Evolutionary conservation across 2,113 vertebrate genomes (phyloP), one percentile per base, ranked within the genome.

Genomic region (Indri indri): DNA sequence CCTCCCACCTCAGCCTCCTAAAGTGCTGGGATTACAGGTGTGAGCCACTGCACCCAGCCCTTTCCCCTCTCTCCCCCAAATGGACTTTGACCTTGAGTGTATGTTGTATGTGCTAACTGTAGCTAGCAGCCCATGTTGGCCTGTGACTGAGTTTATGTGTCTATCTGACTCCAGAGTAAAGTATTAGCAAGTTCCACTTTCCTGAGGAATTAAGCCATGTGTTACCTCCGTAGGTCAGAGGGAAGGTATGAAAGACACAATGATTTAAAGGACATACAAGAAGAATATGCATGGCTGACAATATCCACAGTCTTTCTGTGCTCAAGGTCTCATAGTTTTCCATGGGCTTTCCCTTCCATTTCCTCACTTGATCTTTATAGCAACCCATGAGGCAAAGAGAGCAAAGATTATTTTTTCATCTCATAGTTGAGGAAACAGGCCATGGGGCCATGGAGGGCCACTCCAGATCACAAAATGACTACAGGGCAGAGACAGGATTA

Each of bases 161-260:
- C 79, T 90, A 30, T 79, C 71, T 90, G 88, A 95, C 14, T 91
- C 59, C 23, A 93, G 23, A 45, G 65, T 71, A 34, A 96, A 88
- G 63, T 80, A 89, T 86, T 79, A 82, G 30, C 66, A 89, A 91
- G 47, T 50, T 66, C 70, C 27, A 45, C 42, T 40, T 80, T 32
- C 68, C 50, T 22, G 32, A 94, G 87, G 63, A 76, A 50, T 91
- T 76, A 37, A 65, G n/a, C 74, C 34, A n/a, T 23, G 37, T 80
- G 57, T 45, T 81, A 57, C 18, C 40, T 76, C 45, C 37, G 27
- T 88, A 42, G 18, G 6, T 81, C 68, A 96, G 32, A 89, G 27
- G n/a, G 79, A 90, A 95, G 52, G 50, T 93, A 17, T 52, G 74
- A 90, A 88, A 91, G 66, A 89, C 9, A 88, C 25, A 92, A 52